phyloP scores from a whole-genome alignment of 2,888 invertebrate species.

The Deilephila elpenor region DNA sequence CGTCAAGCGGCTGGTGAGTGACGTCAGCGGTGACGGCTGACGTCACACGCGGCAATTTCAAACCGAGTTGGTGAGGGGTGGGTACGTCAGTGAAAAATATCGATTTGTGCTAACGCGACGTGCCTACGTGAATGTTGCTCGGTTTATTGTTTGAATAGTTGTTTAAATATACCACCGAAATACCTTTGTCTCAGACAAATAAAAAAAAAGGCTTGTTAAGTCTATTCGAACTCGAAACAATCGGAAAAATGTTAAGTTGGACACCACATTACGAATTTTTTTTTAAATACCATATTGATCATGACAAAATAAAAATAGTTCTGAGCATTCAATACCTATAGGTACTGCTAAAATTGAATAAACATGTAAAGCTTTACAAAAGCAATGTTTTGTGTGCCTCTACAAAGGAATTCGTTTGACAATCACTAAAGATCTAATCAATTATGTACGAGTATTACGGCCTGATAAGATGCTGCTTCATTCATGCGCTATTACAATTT shows the following conservation, averaged over 20 bases:
- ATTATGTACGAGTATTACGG: neutral
- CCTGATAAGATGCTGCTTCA: conserved; percentile 7
- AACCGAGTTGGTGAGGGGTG: conserved; percentile 62
- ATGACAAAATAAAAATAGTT: neutral
- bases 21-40: conserved; percentile 71
- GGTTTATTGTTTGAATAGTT: conserved; percentile 13
- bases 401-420: neutral
- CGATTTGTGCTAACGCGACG: conserved; percentile 59
- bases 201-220: neutral
- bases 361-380: neutral
- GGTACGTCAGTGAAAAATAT: conserved; percentile 73
- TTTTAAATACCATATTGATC: too few species aligned
- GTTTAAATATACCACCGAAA: neutral
- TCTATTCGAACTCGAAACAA: neutral
- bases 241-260: too few species aligned
- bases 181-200: neutral
- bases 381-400: neutral
- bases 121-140: conserved; percentile 16
- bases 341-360: neutral
- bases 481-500: conserved; percentile 20
- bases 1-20: conserved; percentile 57
- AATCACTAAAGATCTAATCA: conserved; percentile 8
- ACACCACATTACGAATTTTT: too few species aligned
- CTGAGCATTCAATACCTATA: neutral
- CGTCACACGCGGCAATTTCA: conserved; percentile 84